These are phyloP conservation scores for Drosophila robusta DNA, from an alignment of 2,888 invertebrate genomes.

Conservation along the genomic window DNA sequence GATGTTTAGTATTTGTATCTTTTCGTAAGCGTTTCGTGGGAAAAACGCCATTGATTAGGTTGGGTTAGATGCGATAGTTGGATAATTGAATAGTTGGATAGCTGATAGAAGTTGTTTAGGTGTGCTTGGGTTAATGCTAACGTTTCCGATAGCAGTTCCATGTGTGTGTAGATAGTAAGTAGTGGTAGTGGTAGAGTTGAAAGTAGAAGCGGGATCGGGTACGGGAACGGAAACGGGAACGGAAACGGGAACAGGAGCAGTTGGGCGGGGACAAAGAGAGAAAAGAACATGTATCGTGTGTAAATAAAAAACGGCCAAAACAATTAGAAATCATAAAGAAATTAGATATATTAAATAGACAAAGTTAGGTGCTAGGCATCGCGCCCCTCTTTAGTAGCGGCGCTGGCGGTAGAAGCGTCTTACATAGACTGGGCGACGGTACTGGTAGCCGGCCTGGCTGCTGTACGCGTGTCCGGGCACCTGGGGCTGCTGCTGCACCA, in stretches of 20 bases:
- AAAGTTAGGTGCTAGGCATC: constrained; percentile 56
- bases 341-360: constrained; percentile 67
- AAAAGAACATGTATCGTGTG: constrained; percentile 15
- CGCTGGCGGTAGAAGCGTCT: constrained; percentile 80
- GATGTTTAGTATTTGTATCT: constrained; percentile 57
- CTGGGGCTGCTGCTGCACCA: constrained; percentile 52
- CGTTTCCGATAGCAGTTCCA: constrained; percentile 45
- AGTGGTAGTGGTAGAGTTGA: constrained; percentile 19
- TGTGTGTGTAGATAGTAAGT: constrained; percentile 35
- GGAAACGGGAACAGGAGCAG: constrained; percentile 28
- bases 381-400: constrained; percentile 70
- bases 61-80: constrained; percentile 55
- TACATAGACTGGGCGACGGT: constrained; percentile 82
- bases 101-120: constrained; percentile 12
- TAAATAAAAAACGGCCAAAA: constrained; percentile 61
- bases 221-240: constrained; percentile 37
- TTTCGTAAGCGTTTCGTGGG: constrained; percentile 29
- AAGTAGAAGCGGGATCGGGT: constrained; percentile 26
- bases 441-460: constrained; percentile 78
- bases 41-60: constrained; percentile 54
- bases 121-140: constrained; percentile 46
- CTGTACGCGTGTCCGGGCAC: constrained; percentile 72
- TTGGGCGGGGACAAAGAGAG: constrained; percentile 19
- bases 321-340: constrained; percentile 39
- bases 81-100: constrained; percentile 33